Evolutionary conservation across 64 coral and sea anemone species (phyloP), one percentile per base, ranked within the genome.

Genomic region (Montipora foliosa): DNA sequence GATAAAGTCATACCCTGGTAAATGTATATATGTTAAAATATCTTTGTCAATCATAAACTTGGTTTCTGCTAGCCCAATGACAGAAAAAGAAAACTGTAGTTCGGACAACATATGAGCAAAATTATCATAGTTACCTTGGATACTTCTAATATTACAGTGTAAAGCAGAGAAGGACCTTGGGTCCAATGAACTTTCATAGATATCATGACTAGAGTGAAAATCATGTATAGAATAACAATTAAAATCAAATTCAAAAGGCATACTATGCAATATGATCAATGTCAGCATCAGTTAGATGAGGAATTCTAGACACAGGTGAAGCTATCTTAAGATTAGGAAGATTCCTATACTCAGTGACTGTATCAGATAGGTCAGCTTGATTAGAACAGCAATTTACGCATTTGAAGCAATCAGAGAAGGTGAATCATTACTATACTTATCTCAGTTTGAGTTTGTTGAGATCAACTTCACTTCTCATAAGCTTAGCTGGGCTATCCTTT

Each of bases 21-120:
- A 5, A 82, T 60, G 22, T 20, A 74, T 77, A 77, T 82, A 78
- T 0, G 51, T 20, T 12, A 88, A 10, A 9, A 8, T 16, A 29
- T 88, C 83, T 5, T 76, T 29, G 53, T 81, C 47, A 78, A 4
- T 78, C 76, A 15, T 92, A 25, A 92, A 19, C 61, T 88, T 92
- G 29, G 87, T 96, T 90, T 96, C 95, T 21, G 95, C 82, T 13
- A 96, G 44, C 19, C 90, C 90, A 59, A 89, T 93, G 15, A 96
- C 22, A 51, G 83, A 62, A 89, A 92, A 92, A 74, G 50, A 47
- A 88, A 73, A 68, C 52, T 93, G 76, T 24, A 93, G 58, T 86
- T 96, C 70, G 55, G 80, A 20, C n/a, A 93, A 12, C 9, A 93
- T 73, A 4, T 71, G 47, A 62, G 16, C 37, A 14, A 95, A 80